These are phyloP conservation scores for Anser cygnoides DNA, from an alignment of 2,113 vertebrate species.

Conservation along the genomic window DNA sequence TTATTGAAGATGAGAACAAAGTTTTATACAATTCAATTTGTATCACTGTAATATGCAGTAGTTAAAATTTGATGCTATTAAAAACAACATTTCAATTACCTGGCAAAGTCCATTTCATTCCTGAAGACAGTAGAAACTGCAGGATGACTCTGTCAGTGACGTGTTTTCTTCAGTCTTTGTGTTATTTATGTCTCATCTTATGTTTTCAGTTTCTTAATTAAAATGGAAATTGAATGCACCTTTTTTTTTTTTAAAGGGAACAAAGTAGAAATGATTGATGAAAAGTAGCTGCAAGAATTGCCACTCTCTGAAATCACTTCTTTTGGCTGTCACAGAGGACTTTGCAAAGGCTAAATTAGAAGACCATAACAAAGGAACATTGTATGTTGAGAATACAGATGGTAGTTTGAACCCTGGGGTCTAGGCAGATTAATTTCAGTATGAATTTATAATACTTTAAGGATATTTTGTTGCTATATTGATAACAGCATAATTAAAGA, in stretches of 20 bases:
- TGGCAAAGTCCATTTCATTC: neutral
- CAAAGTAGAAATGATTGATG: slow-evolving; percentile 57
- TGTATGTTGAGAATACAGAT: neutral
- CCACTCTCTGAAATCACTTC: slow-evolving; percentile 32
- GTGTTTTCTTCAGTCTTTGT: slow-evolving; percentile 1
- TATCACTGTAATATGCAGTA: neutral
- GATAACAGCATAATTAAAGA: slow-evolving; percentile 29
- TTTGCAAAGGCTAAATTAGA: slow-evolving; percentile 45
- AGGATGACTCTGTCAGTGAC: neutral
- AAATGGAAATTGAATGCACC: slow-evolving; percentile 23
- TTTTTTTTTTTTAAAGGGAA: slow-evolving; percentile 7
- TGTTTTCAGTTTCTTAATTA: slow-evolving; percentile 58
- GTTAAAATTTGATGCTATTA: neutral
- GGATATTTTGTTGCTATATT: neutral
- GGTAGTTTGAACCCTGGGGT: slow-evolving; percentile 1
- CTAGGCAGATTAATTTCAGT: slow-evolving; percentile 7
- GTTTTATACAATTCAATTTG: neutral
- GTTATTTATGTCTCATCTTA: slow-evolving; percentile 5
- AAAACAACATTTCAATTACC: neutral
- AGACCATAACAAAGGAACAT: neutral
- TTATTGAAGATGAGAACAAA: neutral
- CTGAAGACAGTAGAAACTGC: neutral
- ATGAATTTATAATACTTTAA: slow-evolving; percentile 20
- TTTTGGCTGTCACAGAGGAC: slow-evolving; percentile 26
- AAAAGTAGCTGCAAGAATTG: slow-evolving; percentile 31